Percentiles rank a stretch among this genome's conserved stretches.
These are phyloP conservation scores for Pipra filicauda DNA, from an alignment of 2,113 vertebrate genomes.

Conservation along the genomic window DNA sequence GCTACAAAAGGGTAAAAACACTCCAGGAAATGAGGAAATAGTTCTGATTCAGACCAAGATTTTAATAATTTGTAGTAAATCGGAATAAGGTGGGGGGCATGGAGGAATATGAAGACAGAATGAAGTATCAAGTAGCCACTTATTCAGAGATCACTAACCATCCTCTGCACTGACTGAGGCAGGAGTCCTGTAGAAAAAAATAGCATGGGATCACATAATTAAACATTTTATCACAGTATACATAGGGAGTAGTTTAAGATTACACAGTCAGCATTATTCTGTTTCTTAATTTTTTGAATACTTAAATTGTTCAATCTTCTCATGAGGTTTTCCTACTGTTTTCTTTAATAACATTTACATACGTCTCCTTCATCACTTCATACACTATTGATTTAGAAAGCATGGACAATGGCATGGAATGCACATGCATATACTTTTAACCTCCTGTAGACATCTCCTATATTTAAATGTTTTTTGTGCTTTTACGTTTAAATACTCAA, in stretches of 20 bases:
- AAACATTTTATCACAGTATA: constrained; percentile 31
- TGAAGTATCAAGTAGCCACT: constrained; percentile 31
- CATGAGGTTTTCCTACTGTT: background rate
- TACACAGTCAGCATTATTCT: background rate
- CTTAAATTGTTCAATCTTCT: background rate
- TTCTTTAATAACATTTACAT: background rate
- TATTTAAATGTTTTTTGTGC: background rate
- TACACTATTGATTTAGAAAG: background rate
- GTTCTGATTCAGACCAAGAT: background rate
- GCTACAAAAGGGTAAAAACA: constrained; percentile 50
- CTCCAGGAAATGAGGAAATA: constrained; percentile 12
- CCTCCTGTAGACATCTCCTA: background rate
- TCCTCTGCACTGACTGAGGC: constrained; percentile 53
- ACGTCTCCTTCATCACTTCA: background rate
- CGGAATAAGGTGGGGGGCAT: background rate
- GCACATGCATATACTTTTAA: background rate
- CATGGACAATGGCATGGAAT: background rate
- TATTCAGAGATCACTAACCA: constrained; percentile 62
- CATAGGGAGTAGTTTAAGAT: background rate
- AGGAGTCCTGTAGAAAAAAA: constrained; percentile 60
- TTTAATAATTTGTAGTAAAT: constrained; percentile 9
- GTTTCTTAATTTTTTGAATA: background rate
- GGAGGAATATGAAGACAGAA: constrained; percentile 23
- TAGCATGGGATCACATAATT: constrained; percentile 55
- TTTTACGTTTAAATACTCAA: background rate